phyloP scores from a whole-genome alignment of 30 jellyfish, hydroid and myxozoan genomes.

The Aurelia sp. region DNA sequence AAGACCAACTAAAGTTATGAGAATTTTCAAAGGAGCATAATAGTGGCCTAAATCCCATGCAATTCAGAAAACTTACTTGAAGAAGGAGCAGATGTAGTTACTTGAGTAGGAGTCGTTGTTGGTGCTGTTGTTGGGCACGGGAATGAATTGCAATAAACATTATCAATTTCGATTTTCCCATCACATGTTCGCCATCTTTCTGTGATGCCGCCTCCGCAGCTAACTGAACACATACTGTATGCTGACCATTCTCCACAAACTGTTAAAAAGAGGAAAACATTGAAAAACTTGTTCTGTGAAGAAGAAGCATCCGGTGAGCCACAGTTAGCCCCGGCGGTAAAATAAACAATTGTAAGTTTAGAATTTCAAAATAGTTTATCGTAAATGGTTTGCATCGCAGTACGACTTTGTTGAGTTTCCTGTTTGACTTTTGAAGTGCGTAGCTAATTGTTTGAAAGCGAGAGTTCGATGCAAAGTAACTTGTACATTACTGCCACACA shows the following conservation, averaged over 20 bases:
- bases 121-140: slow-evolving; percentile 85
- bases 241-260: slow-evolving; percentile 99
- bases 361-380: no score
- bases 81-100: slow-evolving; percentile 45
- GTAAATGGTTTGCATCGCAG: no score
- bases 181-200: slow-evolving; percentile 97
- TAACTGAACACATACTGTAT: slow-evolving; percentile 79
- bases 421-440: no score
- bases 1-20: no score
- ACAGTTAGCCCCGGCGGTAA: no score
- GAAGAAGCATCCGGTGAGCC: neutral
- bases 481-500: no score
- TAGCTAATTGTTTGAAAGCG: no score
- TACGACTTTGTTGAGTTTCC: no score
- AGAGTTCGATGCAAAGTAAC: no score
- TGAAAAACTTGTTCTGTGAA: neutral
- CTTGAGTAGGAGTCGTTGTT: slow-evolving; percentile 39
- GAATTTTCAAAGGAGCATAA: no score
- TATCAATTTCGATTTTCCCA: slow-evolving; percentile 76
- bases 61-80: neutral
- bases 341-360: no score
- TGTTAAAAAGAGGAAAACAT: neutral
- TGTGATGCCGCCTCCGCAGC: slow-evolving; percentile 92
- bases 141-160: slow-evolving; percentile 72
- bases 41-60: neutral